phyloP scores from a whole-genome alignment of 92 coral and sea anemone genomes.

The Nematostella vectensis region DNA sequence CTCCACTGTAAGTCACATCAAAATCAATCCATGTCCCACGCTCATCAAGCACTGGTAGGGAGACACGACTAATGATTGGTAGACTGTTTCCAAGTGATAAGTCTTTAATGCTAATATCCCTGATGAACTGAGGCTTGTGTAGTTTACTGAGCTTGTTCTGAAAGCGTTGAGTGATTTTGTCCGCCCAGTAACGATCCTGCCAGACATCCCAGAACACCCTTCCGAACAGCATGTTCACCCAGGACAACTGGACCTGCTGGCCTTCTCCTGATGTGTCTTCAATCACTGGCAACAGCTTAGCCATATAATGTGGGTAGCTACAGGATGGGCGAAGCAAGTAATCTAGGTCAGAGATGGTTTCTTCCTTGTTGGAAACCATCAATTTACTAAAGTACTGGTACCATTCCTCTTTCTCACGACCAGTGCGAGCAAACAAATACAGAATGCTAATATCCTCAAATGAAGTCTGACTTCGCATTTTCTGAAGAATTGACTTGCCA shows the following conservation, averaged over 20 bases:
- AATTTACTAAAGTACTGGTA: constrained; percentile 50
- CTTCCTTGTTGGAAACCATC: constrained; percentile 21
- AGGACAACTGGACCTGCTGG: constrained; percentile 67
- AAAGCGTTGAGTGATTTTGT: constrained; percentile 81
- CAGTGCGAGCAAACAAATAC: constrained; percentile 75
- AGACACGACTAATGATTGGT: constrained; percentile 73
- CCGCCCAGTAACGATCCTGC: constrained; percentile 96
- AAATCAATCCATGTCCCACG: constrained; percentile 97
- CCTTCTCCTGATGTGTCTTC: constrained; percentile 36
- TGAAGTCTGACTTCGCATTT: constrained; percentile 37
- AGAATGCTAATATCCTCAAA: constrained; percentile 39
- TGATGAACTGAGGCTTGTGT: constrained; percentile 88
- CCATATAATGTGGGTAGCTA: constrained; percentile 92
- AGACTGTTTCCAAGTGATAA: constrained; percentile 81
- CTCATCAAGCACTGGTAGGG: constrained; percentile 68
- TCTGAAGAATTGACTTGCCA: constrained; percentile 15
- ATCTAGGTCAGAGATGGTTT: constrained; percentile 15
- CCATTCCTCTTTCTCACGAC: constrained; percentile 98
- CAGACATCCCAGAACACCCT: constrained; percentile 97
- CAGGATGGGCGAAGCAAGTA: constrained; percentile 17
- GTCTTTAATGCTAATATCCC: constrained; percentile 83
- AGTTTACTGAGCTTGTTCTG: constrained; percentile 83
- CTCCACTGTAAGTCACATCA: constrained; percentile 91
- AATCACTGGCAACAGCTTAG: constrained; percentile 43
- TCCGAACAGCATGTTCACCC: constrained; percentile 93